These are phyloP conservation scores for Sanderia malayensis DNA, from an alignment of 30 jellyfish, hydroid and myxozoan genomes.

Conservation along the genomic window DNA sequence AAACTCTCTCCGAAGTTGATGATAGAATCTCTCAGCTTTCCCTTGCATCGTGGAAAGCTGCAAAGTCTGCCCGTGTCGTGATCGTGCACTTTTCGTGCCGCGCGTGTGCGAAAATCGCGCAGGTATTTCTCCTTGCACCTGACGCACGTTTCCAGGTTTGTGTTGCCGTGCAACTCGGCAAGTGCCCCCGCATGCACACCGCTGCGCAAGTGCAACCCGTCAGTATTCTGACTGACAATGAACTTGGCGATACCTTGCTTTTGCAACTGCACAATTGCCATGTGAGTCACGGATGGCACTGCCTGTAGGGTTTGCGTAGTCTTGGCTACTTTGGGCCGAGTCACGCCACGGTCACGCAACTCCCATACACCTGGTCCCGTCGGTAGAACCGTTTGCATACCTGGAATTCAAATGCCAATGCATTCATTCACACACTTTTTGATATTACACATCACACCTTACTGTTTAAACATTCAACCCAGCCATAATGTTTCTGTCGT, in stretches of 20 bases:
- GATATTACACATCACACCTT: too few relatives aligned
- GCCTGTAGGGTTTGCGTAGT: slow-evolving; percentile 61
- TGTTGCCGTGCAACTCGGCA: slow-evolving; percentile 90
- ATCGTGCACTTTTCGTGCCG: slow-evolving; percentile 67
- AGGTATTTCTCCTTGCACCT: slow-evolving; percentile 65
- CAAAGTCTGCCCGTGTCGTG: slow-evolving; percentile 83
- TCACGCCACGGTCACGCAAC: slow-evolving; percentile 55
- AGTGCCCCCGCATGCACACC: slow-evolving; percentile 68
- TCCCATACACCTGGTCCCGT: slow-evolving; percentile 99
- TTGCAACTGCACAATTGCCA: slow-evolving; percentile 77
- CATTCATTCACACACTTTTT: too few relatives aligned
- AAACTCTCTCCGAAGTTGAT: slow-evolving; percentile 81
- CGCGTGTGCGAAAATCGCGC: slow-evolving; percentile 83
- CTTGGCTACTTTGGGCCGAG: slow-evolving; percentile 28
- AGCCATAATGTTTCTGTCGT: too few relatives aligned
- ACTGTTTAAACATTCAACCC: too few relatives aligned
- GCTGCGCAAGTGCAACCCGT: slow-evolving; percentile 88
- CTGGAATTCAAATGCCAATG: slow-evolving; percentile 1
- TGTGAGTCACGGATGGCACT: slow-evolving; percentile 76
- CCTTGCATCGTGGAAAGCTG: slow-evolving; percentile 60
- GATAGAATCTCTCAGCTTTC: slow-evolving; percentile 71
- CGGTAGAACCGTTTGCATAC: slow-evolving; percentile 78
- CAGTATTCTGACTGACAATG: slow-evolving; percentile 82
- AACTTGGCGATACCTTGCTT: slow-evolving; percentile 37
- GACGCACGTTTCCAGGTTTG: slow-evolving; percentile 77